Evolutionary conservation across 1,140 invertebrate species (phyloP).

Genomic region (Harpegnathos saltator): DNA sequence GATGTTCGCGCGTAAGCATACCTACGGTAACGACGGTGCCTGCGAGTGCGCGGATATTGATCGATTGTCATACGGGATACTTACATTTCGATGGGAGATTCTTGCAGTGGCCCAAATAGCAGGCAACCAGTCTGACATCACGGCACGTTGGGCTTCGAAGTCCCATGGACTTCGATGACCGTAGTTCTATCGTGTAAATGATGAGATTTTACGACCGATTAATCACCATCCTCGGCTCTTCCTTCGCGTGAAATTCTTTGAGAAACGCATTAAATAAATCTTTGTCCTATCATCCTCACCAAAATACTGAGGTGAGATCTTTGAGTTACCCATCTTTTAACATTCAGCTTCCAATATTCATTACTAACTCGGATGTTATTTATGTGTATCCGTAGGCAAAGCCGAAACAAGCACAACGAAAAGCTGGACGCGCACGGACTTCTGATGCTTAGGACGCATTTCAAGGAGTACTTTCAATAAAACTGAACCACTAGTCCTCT

Average conservation of each 20-base stretch:
- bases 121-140: slow-evolving; percentile 82
- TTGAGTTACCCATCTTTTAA: background rate
- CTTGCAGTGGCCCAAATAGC: slow-evolving; percentile 68
- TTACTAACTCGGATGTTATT: slow-evolving; percentile 48
- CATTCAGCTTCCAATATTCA: background rate
- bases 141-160: slow-evolving; percentile 74
- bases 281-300: background rate
- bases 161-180: slow-evolving; percentile 64
- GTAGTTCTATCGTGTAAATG: background rate
- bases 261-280: slow-evolving; percentile 16
- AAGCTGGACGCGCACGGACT: background rate
- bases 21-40: background rate
- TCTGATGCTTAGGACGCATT: background rate
- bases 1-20: slow-evolving; percentile 22
- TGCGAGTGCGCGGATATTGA: slow-evolving; percentile 58
- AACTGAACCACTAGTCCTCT: background rate
- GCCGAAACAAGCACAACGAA: background rate
- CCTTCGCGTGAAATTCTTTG: slow-evolving; percentile 1
- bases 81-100: slow-evolving; percentile 55
- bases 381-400: slow-evolving; percentile 40
- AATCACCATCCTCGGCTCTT: background rate
- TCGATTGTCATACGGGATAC: slow-evolving; percentile 59
- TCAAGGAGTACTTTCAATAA: slow-evolving; percentile 21
- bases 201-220: slow-evolving; percentile 42
- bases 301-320: background rate